Percentiles rank a stretch among this genome's conserved stretches.
Evolutionary conservation across 2,113 vertebrate genomes (phyloP).

Genomic region (Dolichotis patagonum): DNA sequence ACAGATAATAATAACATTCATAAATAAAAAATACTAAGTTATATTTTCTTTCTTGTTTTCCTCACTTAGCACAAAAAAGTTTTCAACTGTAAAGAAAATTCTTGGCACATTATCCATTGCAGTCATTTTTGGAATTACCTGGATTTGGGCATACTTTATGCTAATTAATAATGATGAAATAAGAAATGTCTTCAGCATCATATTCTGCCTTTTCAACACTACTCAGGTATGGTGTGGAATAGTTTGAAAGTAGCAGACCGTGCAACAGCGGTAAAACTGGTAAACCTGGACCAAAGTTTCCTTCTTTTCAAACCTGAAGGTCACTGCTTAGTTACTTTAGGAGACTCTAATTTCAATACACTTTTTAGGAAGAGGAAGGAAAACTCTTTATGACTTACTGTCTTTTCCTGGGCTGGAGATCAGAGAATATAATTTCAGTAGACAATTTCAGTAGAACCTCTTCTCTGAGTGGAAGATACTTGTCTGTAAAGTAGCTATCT

Average conservation of each 20-base stretch:
- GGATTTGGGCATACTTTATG: conserved; percentile 85
- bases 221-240: conserved; percentile 76
- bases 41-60: conserved; percentile 9
- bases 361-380: background rate
- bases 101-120: conserved; percentile 80
- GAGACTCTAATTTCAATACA: background rate
- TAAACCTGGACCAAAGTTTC: background rate
- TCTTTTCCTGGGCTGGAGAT: background rate
- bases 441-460: background rate
- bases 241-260: conserved; percentile 36
- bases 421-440: background rate
- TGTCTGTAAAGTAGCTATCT: background rate
- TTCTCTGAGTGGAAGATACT: background rate
- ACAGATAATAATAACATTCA: background rate
- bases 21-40: background rate
- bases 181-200: conserved; percentile 75
- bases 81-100: conserved; percentile 82
- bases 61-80: conserved; percentile 81
- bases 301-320: background rate
- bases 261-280: background rate
- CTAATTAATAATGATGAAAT: conserved; percentile 67
- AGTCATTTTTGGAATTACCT: conserved; percentile 84
- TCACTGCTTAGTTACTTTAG: conserved; percentile 4
- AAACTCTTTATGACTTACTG: background rate
- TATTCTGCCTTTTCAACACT: conserved; percentile 86